phyloP scores from a whole-genome alignment of 2,888 invertebrate species.

The Brachynemurus nebulosus region DNA sequence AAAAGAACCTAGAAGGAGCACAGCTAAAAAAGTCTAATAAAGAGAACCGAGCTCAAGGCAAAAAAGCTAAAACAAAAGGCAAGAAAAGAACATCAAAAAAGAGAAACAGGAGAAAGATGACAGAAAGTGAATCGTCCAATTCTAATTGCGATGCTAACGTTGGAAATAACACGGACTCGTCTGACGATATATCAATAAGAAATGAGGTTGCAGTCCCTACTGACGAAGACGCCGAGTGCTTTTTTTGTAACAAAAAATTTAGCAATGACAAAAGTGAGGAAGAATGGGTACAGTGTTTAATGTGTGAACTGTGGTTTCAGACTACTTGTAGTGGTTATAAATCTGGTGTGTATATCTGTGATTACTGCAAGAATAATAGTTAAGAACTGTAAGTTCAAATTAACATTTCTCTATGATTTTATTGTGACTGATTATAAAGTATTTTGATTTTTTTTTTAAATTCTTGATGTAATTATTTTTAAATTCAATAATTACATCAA shows the following conservation, averaged over 20 bases:
- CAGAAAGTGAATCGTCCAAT: not conserved
- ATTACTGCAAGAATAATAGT: conserved; percentile 3
- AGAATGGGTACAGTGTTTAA: too few species aligned
- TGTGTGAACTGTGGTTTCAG: too few species aligned
- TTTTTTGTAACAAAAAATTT: conserved; percentile 7
- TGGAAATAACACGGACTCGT: not conserved
- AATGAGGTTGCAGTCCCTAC: not conserved
- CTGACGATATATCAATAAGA: not conserved
- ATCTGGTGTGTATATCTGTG: conserved; percentile 6
- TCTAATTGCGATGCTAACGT: not conserved
- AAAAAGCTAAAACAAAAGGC: not conserved
- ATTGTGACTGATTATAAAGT: not conserved
- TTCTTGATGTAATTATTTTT: too few species aligned
- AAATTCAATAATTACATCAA: not conserved
- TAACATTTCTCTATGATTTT: not conserved
- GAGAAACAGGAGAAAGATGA: not conserved
- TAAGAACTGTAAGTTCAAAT: not conserved
- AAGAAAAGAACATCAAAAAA: not conserved
- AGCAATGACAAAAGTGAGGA: conserved; percentile 9
- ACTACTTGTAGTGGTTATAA: conserved; percentile 8
- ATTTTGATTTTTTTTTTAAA: too few species aligned
- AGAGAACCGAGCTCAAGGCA: not conserved
- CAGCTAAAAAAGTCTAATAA: not conserved
- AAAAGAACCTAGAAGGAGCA: not conserved
- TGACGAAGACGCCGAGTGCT: conserved; percentile 9